Base-by-base conservation (phyloP, 2,888 invertebrate species). In the Agrenia bidenticulata region DNA sequence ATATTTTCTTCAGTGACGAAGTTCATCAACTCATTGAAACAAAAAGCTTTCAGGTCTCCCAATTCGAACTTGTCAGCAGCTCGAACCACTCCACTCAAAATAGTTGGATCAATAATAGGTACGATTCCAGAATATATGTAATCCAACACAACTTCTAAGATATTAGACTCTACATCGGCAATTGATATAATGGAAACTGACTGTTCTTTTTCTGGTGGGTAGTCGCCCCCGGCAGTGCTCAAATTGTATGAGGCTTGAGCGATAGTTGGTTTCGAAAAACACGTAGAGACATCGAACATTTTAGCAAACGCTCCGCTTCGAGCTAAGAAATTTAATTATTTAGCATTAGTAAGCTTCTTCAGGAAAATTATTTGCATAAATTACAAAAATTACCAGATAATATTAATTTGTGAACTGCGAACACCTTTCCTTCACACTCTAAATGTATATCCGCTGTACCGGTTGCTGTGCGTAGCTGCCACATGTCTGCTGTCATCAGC, bases 1-100 rank as follows among this genome's bases (percentile, higher is more conserved):
- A 63, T 57, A 24, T 32, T 63, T n/a, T 63, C 63, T 1, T 37
- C 41, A 39, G 24, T 50, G 17, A 51, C 27, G 17, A 58, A 57
- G 9, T 63, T 63, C 19, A 54, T 39, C 63, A 63, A 37, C 5
- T 50, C 63, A 39, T 57, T 58, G 51, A 63, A 63, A 41, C 63
- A 63, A 63, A 55, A 57, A 17, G 63, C 41, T n/a, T 63, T 63
- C 17, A 63, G 17, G 5, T 63, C 57, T 13, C 23, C 1, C 13
- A 63, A 24, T n/a, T 63, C 50, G n/a, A 50, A 63, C 21, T 50
- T 58, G 41, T 63, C 63, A 19, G 63, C 57, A 26, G 63, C 63
- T 21, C 50, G 57, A 19, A 63, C 50, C 13, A 63, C 50, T 49
- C 63, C 63, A 5, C 37, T 23, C 23, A 63, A 23, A 19, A 57